Conservation (phyloP, 2,888 invertebrate species). For the Monoplex corrugatus region DNA sequence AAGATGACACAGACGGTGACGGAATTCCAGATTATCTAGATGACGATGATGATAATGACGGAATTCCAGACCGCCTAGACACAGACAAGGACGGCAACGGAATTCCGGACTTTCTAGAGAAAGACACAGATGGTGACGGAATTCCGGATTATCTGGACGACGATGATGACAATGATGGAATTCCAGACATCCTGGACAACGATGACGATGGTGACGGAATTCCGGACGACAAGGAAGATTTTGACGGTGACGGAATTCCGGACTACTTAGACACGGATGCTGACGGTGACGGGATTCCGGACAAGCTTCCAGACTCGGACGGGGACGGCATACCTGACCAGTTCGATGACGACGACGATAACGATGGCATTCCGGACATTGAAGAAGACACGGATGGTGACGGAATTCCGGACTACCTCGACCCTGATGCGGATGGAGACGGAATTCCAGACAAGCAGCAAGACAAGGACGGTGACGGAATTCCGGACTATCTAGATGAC, state of each 20-base stretch:
- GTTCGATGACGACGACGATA: slow-evolving; percentile 72
- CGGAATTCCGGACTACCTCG: slow-evolving; percentile 72
- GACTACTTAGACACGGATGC: slow-evolving; percentile 69
- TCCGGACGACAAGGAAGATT: slow-evolving; percentile 73
- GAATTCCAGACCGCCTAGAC: slow-evolving; percentile 61
- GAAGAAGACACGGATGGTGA: slow-evolving; percentile 72
- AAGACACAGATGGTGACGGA: slow-evolving; percentile 75
- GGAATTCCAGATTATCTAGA: slow-evolving; percentile 75
- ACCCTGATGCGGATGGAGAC: slow-evolving; percentile 73
- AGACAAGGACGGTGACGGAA: slow-evolving; percentile 71
- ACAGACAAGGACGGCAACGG: slow-evolving; percentile 75
- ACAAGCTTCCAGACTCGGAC: slow-evolving; percentile 73
- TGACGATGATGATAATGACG: slow-evolving; percentile 67
- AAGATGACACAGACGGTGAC: slow-evolving; percentile 73
- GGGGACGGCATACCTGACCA: slow-evolving; percentile 76
- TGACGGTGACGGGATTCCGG: slow-evolving; percentile 77
- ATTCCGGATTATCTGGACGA: slow-evolving; percentile 74
- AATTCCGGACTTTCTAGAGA: slow-evolving; percentile 65
- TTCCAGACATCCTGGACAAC: slow-evolving; percentile 73
- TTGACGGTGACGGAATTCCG: slow-evolving; percentile 77
- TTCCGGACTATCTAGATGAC: slow-evolving; percentile 68
- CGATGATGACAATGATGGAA: slow-evolving; percentile 74
- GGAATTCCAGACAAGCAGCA: slow-evolving; percentile 68
- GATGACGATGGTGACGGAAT: slow-evolving; percentile 75
- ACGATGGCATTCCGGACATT: slow-evolving; percentile 76